Evolutionary conservation across 37 sponge, comb jelly and placozoan species (phyloP), one percentile per base, ranked within the genome.

Genomic region (Diacarnus erythraeanus): DNA sequence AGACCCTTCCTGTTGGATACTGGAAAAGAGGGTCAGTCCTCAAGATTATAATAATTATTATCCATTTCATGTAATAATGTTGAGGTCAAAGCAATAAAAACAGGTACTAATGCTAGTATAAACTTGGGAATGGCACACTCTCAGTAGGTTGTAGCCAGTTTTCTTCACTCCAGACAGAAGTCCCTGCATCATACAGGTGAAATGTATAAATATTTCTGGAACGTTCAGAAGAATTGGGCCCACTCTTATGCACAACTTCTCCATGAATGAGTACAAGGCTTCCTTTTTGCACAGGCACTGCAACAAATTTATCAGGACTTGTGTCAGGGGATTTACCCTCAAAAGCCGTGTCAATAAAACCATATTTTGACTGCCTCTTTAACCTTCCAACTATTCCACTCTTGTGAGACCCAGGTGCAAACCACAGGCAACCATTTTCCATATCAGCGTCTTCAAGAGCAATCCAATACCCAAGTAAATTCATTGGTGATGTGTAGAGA

Each of bases 371-470:
- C 39, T 70, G 80, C 60, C 88, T 80, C 57, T 85, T 44, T 39
- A 84, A 41, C 35, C 83, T 69, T 4, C 70, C 64, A 0, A 64
- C 37, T 10, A 75, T 44, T n/a, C 88, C 85, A 47, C 72, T 38
- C 33, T 70, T 88, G 57, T 98, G 99, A 41, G 86, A 87, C 22
- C 89, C 93, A 30, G 99, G 99, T 5, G 86, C 86, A 84, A 98
- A 98, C 92, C 94, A 96, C 61, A 98, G 84, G 79, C 99, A 98
- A 8, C 93, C 94, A 80, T 98, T 98, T 30, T 95, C 94, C 17
- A 76, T 15, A 12, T 80, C 83, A 26, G 96, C 99, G 63, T 98
- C 99, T 40, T 98, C 99, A 44, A 98, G 69, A 29, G 99, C 90
- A n/a, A 98, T 83, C 99, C 99, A 98, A 57, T 93, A 88, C 31